phyloP scores from a whole-genome alignment of 2,888 invertebrate species.

The Cheilosia vernalis region DNA sequence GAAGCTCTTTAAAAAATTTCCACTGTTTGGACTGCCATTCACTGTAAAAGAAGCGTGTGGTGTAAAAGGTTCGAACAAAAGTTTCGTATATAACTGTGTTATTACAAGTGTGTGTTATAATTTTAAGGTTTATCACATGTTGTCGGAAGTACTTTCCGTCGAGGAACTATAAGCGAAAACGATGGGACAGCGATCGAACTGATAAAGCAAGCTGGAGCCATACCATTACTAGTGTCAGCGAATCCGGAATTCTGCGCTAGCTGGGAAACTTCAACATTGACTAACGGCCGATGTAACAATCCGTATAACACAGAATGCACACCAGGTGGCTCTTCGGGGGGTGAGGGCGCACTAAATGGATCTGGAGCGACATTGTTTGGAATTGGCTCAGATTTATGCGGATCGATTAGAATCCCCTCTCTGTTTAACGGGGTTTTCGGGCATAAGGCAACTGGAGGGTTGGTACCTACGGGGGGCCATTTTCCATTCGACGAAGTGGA shows the following conservation, averaged over 20 bases:
- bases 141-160: constrained; percentile 87
- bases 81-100: neutral
- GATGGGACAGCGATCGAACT: constrained; percentile 89
- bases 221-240: constrained; percentile 92
- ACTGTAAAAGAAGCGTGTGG: constrained; percentile 92
- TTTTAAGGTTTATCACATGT: constrained; percentile 87
- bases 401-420: constrained; percentile 93
- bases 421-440: constrained; percentile 94
- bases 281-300: constrained; percentile 91
- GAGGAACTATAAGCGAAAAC: constrained; percentile 84
- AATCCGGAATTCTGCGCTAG: constrained; percentile 95
- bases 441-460: constrained; percentile 92
- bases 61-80: constrained; percentile 86
- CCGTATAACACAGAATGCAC: constrained; percentile 91
- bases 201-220: constrained; percentile 90
- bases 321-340: constrained; percentile 96
- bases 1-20: constrained; percentile 84
- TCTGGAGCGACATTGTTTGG: constrained; percentile 90
- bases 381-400: constrained; percentile 93
- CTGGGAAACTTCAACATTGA: constrained; percentile 92
- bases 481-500: constrained; percentile 85
- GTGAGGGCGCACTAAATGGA: constrained; percentile 90
- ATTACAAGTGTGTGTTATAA: neutral
- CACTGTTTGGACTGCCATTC: constrained; percentile 92
- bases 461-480: constrained; percentile 86